Percentiles rank a stretch among this genome's conserved stretches.
Conservation (phyloP, 2,797 vertebrate species). For the Poecilia wingei region DNA sequence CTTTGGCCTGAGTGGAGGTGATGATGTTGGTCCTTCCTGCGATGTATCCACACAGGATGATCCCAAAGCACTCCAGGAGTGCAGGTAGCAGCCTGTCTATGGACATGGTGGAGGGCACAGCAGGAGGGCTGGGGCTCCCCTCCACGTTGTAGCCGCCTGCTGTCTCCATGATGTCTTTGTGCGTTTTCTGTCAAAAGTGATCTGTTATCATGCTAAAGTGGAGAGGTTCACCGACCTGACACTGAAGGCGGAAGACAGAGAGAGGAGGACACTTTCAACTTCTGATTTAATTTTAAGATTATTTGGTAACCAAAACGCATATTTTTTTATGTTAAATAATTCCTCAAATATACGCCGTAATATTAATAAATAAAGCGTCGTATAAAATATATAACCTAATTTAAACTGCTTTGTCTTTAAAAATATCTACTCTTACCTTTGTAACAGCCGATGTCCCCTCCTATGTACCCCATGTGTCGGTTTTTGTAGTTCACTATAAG, state of each 20-base stretch:
- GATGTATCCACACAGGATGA: slow-evolving; percentile 94
- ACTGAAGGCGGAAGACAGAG: not conserved
- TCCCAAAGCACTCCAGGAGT: slow-evolving; percentile 95
- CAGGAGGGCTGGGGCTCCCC: not conserved
- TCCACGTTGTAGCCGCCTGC: slow-evolving; percentile 35
- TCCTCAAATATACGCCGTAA: not conserved
- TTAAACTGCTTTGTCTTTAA: not conserved
- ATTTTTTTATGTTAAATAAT: not conserved
- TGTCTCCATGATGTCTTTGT: slow-evolving; percentile 55
- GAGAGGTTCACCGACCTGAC: not conserved
- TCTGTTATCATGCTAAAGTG: slow-evolving; percentile 10
- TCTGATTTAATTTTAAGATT: slow-evolving; percentile 4
- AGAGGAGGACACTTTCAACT: not conserved
- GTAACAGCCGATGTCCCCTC: not conserved
- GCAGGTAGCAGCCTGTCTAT: slow-evolving; percentile 94
- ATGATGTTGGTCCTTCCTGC: slow-evolving; percentile 92
- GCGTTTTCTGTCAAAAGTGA: slow-evolving; percentile 22
- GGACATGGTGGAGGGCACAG: slow-evolving; percentile 82
- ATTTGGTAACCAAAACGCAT: not conserved
- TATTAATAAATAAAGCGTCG: not conserved
- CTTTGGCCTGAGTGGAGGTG: slow-evolving; percentile 93
- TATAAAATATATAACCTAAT: not conserved
- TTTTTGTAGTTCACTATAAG: not conserved
- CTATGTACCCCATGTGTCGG: slow-evolving; percentile 10
- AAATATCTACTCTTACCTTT: slow-evolving; percentile 28